Evolutionary conservation across 2,888 invertebrate species (phyloP), one percentile per base, ranked within the genome.

Genomic region (Drosophila kambysellisi): DNA sequence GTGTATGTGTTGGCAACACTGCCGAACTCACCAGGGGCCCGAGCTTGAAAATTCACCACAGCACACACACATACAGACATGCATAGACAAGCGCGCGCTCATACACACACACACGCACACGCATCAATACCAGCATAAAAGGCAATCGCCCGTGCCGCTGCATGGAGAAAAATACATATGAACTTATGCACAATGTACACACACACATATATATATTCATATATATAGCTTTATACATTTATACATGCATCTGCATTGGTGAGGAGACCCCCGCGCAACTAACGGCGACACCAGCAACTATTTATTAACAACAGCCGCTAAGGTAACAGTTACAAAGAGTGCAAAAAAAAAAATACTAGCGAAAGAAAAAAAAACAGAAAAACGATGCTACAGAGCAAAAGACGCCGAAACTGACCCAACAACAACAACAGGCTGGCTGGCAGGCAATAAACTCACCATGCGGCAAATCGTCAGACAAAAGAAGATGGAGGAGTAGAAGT

Each of bases 401-500:
- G 89, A 76, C 89, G 89, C 84, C 83, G 72, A 86, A 86, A 79
- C 74, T 76, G 72, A 71, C 56, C 86, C 86, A 85, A 83, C 86
- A 83, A 74, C 87, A 78, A 62, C 80, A 75, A 17, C 54, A 68
- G 51, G 60, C 74, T 52, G 65, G 76, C 80, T 71, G 66, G 66
- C 80, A 79, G 71, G 67, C 81, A 79, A 81, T 67, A 89, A 85
- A 85, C 85, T 85, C 85, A 85, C 85, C 85, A 85, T 85, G 89
- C 85, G 85, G 89, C 85, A 89, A 87, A 89, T 79, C 89, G 87
- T 87, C 85, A 85, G 85, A 85, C 89, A 85, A 89, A 85, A 89
- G 89, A 85, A 85, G 85, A 85, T 84, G 84, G 84, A 84, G 84
- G 84, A 84, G 84, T 89, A 83, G 82, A 82, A 82, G 73, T 84